Evolutionary conservation across 2,888 invertebrate species (phyloP).

Genomic region (Boloria euphrosyne): DNA sequence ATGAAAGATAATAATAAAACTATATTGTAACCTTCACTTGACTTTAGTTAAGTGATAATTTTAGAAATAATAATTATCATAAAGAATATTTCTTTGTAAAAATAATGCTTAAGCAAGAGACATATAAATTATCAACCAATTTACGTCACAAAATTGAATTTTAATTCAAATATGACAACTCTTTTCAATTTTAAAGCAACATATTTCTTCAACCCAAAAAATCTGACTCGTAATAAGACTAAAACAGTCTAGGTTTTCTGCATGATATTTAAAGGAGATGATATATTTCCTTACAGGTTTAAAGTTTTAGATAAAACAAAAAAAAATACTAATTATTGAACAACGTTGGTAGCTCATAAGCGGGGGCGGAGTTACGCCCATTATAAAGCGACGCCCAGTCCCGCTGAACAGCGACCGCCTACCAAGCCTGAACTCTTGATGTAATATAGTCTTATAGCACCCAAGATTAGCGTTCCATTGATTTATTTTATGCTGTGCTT

Average conservation of each 20-base stretch:
- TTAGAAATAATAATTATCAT: too few relatives aligned
- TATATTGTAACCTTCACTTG: too few relatives aligned
- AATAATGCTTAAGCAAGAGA: too few relatives aligned
- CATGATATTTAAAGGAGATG: conserved; percentile 1
- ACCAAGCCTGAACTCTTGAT: conserved; percentile 25
- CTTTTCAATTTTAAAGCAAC: too few relatives aligned
- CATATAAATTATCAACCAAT: too few relatives aligned
- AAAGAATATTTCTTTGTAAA: too few relatives aligned
- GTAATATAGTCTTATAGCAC: conserved; percentile 4
- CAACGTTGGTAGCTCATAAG: conserved; percentile 52
- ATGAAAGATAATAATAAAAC: too few relatives aligned
- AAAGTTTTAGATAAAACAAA: conserved; percentile 40
- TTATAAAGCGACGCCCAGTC: conserved; percentile 74
- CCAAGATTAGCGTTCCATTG: conserved; percentile 13
- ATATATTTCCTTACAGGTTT: background rate
- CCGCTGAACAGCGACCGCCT: conserved; percentile 75
- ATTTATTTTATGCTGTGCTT: conserved; percentile 16
- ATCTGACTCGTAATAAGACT: background rate
- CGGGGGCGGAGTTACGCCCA: conserved; percentile 64
- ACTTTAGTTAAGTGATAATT: too few relatives aligned
- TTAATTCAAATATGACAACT: too few relatives aligned
- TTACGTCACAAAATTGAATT: too few relatives aligned
- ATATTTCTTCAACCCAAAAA: too few relatives aligned
- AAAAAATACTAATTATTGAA: conserved; percentile 49
- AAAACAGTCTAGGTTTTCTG: background rate